Evolutionary conservation across 2,888 invertebrate species (phyloP).

Genomic region (Chouioia cunea): DNA sequence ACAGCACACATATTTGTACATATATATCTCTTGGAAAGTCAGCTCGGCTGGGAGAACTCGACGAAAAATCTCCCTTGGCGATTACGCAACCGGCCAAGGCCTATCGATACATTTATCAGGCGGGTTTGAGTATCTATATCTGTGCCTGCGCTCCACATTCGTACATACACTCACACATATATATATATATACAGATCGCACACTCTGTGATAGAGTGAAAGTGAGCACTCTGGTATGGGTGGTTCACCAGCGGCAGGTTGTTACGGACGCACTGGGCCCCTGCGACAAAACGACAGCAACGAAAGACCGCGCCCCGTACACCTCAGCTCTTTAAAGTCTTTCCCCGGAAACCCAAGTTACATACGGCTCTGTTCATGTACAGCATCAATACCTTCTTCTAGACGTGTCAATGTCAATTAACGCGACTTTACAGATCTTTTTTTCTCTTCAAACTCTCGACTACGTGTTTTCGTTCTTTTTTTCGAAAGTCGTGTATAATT

Average conservation of each 20-base stretch:
- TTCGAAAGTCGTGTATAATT: neutral
- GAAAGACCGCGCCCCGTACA: slow-evolving; percentile 22
- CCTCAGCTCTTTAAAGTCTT: too few species aligned
- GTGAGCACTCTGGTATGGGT: slow-evolving; percentile 28
- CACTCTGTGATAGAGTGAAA: slow-evolving; percentile 48
- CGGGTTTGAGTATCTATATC: neutral
- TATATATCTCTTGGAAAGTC: too few species aligned
- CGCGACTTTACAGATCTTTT: neutral
- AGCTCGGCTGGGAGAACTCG: neutral
- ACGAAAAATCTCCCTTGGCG: slow-evolving; percentile 24
- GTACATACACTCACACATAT: neutral
- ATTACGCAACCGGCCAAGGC: slow-evolving; percentile 37
- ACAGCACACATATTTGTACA: too few species aligned
- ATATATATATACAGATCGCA: slow-evolving; percentile 37
- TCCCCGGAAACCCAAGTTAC: slow-evolving; percentile 26
- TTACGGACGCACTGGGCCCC: slow-evolving; percentile 16
- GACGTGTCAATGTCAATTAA: neutral
- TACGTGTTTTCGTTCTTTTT: slow-evolving; percentile 2
- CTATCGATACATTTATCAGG: slow-evolving; percentile 45
- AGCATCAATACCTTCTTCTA: too few species aligned
- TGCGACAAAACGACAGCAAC: slow-evolving; percentile 19
- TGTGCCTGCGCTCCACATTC: neutral
- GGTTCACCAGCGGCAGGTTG: slow-evolving; percentile 36
- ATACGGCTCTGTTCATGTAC: neutral
- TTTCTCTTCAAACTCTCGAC: neutral